phyloP scores from a whole-genome alignment of 1,140 invertebrate genomes.

The Atta colombica region DNA sequence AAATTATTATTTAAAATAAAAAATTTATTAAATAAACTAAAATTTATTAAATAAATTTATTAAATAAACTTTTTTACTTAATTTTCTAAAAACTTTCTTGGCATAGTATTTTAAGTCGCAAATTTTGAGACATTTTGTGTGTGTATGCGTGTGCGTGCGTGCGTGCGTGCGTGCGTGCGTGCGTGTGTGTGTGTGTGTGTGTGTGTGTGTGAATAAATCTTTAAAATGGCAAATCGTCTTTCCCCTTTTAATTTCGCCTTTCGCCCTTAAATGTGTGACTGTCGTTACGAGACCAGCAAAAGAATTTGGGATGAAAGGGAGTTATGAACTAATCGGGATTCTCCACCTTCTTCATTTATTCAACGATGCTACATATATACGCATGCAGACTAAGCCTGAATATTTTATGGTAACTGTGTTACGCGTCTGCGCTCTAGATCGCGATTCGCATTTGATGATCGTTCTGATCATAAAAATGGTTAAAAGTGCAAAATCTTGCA shows the following conservation, averaged over 20 bases:
- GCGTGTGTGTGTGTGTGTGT: no score
- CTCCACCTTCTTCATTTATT: constrained; percentile 65
- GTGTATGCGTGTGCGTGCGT: no score
- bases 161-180: no score
- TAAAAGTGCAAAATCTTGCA: constrained; percentile 29
- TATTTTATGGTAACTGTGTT: constrained; percentile 71
- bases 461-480: constrained; percentile 66
- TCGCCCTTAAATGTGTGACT: constrained; percentile 43
- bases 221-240: constrained; percentile 21
- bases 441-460: constrained; percentile 63
- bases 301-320: constrained; percentile 66
- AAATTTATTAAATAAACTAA: no score
- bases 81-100: no score
- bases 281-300: constrained; percentile 58
- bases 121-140: no score
- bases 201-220: background rate
- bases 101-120: no score
- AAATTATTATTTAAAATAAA: no score
- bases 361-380: constrained; percentile 66
- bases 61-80: no score
- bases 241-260: background rate
- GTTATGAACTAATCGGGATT: constrained; percentile 72
- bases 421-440: constrained; percentile 43
- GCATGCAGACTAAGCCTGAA: constrained; percentile 65
- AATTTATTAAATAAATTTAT: no score